Percentiles rank a stretch among this genome's conserved stretches.
Evolutionary conservation across 2,113 vertebrate species (phyloP).

Genomic region (Agapornis roseicollis): DNA sequence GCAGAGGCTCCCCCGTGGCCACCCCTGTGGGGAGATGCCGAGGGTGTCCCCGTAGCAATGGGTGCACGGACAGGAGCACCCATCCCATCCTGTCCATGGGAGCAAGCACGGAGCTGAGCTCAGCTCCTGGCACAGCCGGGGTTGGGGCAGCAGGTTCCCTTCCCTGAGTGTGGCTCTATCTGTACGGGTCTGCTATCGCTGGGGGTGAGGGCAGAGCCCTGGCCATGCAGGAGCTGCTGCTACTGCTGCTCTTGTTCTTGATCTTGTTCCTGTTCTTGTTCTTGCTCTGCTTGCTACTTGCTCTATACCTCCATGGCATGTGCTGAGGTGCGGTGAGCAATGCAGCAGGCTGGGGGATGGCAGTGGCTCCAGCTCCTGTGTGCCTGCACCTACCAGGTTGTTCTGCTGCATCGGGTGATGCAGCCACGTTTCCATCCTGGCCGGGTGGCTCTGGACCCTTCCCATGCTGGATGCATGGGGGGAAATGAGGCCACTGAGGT

Average conservation of each 20-base stretch:
- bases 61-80: background rate
- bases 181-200: background rate
- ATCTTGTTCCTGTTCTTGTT: too few relatives aligned
- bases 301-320: rapidly evolving
- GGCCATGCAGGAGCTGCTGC: too few relatives aligned
- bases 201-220: background rate
- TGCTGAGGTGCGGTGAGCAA: rapidly evolving
- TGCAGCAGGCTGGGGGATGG: background rate
- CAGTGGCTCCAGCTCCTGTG: rapidly evolving
- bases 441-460: background rate
- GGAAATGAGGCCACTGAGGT: rapidly evolving
- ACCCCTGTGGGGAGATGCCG: rapidly evolving
- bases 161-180: background rate
- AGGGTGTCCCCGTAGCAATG: rapidly evolving
- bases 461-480: rapidly evolving
- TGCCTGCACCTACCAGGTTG: too few relatives aligned
- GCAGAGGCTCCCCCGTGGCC: background rate
- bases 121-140: rapidly evolving
- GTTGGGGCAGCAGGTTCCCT: background rate
- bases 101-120: background rate
- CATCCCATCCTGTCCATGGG: background rate
- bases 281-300: background rate
- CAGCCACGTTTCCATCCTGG: rapidly evolving
- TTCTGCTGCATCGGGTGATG: rapidly evolving
- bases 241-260: too few relatives aligned